Conservation (phyloP, 2,888 invertebrate genomes). For the Hermodice carunculata region DNA sequence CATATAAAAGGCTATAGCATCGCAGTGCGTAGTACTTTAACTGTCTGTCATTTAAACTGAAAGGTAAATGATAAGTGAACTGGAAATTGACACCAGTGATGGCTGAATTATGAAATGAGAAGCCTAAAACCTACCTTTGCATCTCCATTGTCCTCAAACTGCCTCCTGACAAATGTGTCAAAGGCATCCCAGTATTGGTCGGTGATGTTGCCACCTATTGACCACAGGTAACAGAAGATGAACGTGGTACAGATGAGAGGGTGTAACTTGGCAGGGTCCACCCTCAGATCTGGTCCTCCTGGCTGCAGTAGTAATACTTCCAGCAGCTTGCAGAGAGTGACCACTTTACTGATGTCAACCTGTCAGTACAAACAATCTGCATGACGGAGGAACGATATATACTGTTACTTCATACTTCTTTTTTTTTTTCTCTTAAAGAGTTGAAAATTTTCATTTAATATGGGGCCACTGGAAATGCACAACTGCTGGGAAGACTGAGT, state of each 20-base stretch:
- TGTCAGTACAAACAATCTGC: constrained; percentile 68
- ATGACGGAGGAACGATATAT: too few relatives aligned
- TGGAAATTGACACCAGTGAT: too few relatives aligned
- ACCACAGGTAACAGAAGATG: constrained; percentile 86
- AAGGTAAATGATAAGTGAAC: too few relatives aligned
- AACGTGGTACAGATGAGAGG: constrained; percentile 82
- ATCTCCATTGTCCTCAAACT: constrained; percentile 80
- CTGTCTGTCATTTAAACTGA: too few relatives aligned
- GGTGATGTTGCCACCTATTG: constrained; percentile 85
- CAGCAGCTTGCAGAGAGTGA: constrained; percentile 81
- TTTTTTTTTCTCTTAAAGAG: too few relatives aligned
- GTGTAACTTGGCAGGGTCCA: constrained; percentile 73
- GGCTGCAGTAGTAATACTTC: constrained; percentile 79
- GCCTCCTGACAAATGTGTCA: constrained; percentile 78
- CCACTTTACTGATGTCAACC: constrained; percentile 87
- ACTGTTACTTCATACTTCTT: too few relatives aligned
- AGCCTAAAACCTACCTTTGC: constrained; percentile 74
- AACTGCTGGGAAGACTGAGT: too few relatives aligned
- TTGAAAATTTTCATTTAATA: too few relatives aligned
- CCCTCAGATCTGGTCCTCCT: constrained; percentile 76
- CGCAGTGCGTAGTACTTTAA: too few relatives aligned
- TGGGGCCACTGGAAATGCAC: too few relatives aligned
- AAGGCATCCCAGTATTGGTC: constrained; percentile 79
- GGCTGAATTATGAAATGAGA: too few relatives aligned
- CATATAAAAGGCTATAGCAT: too few relatives aligned